Conservation (phyloP, 2,888 invertebrate genomes). For the Choreutis nemorana region DNA sequence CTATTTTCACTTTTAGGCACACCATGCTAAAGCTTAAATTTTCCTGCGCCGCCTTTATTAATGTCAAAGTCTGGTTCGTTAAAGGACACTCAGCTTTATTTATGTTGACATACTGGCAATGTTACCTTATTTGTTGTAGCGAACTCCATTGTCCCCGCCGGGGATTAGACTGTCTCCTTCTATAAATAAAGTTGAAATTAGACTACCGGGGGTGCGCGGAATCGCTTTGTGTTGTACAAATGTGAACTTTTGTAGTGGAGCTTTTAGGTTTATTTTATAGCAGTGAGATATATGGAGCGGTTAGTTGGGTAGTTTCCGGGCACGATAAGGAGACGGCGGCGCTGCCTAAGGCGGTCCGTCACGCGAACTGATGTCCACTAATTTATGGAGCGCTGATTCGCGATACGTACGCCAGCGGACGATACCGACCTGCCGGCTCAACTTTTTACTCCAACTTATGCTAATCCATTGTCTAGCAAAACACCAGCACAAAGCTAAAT, state of each 20-base stretch:
- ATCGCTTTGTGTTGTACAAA: conserved; percentile 23
- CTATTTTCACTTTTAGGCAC: conserved; percentile 30
- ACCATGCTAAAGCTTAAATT: conserved; percentile 36
- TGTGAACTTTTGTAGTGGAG: conserved; percentile 30
- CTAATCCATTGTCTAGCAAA: conserved; percentile 40
- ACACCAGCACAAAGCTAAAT: conserved; percentile 19
- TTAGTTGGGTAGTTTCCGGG: conserved; percentile 47
- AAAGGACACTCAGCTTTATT: conserved; percentile 66
- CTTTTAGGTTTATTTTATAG: conserved; percentile 28
- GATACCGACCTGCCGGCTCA: conserved; percentile 4
- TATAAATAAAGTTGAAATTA: conserved; percentile 37
- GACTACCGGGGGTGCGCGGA: conserved; percentile 14
- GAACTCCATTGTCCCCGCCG: conserved; percentile 20
- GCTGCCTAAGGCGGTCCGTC: conserved; percentile 53
- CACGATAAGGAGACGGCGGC: conserved; percentile 58
- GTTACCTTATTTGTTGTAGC: conserved; percentile 53
- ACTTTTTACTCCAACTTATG: conserved; percentile 40
- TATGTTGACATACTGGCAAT: conserved; percentile 61
- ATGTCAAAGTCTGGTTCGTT: conserved; percentile 61
- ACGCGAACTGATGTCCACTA: conserved; percentile 62
- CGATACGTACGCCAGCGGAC: conserved; percentile 42
- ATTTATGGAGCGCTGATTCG: conserved; percentile 62
- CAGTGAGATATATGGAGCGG: conserved; percentile 20
- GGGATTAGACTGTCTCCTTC: conserved; percentile 25
- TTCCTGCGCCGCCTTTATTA: conserved; percentile 35